These are phyloP conservation scores for Cotesia chilonis DNA, from an alignment of 1,140 invertebrate species.

Conservation along the genomic window DNA sequence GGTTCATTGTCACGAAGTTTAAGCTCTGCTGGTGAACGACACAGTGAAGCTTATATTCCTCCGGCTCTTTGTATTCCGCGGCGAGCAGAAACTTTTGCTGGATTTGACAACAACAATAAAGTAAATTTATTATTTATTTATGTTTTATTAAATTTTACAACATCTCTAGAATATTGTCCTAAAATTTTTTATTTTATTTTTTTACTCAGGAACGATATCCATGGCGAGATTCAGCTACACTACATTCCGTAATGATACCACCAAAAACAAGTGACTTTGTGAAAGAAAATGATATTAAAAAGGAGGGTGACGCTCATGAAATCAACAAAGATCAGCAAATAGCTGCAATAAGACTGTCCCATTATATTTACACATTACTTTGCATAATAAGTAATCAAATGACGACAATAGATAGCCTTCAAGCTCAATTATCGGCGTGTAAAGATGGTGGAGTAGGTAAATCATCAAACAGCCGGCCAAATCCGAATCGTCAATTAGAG, in stretches of 20 bases:
- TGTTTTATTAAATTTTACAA: too few species aligned
- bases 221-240: slow-evolving; percentile 61
- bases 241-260: slow-evolving; percentile 45
- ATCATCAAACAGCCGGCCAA: slow-evolving; percentile 66
- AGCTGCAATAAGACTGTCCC: slow-evolving; percentile 78
- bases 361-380: slow-evolving; percentile 82
- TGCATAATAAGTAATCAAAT: slow-evolving; percentile 86
- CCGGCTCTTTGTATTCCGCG: slow-evolving; percentile 80
- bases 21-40: slow-evolving; percentile 90
- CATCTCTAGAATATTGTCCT: too few species aligned
- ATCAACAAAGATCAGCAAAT: slow-evolving; percentile 71
- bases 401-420: slow-evolving; percentile 81
- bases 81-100: slow-evolving; percentile 93
- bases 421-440: slow-evolving; percentile 72
- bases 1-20: slow-evolving; percentile 86
- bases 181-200: not conserved
- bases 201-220: slow-evolving; percentile 63
- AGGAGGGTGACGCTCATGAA: slow-evolving; percentile 45
- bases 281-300: slow-evolving; percentile 46
- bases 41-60: slow-evolving; percentile 82
- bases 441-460: slow-evolving; percentile 57
- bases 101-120: slow-evolving; percentile 80
- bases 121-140: slow-evolving; percentile 27
- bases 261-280: slow-evolving; percentile 43
- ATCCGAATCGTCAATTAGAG: slow-evolving; percentile 73